Base-by-base conservation (phyloP, 64 coral and sea anemone genomes). In the Anthopleura sola region DNA sequence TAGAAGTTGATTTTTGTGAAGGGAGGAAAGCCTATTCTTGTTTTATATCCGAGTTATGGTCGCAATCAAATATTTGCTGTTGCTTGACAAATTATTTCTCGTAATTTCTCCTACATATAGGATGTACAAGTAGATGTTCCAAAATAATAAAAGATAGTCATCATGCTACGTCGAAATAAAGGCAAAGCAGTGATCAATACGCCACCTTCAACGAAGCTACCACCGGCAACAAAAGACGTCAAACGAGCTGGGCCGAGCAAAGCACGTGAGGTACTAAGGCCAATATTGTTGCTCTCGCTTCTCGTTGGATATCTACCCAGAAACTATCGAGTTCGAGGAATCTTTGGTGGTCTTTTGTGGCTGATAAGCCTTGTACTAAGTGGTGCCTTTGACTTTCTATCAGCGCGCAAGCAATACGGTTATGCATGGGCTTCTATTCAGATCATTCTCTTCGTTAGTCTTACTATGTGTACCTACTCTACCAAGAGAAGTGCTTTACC, bases 381-480 rank as follows among this genome's bases (percentile, higher is more conserved):
- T 80, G 37, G 37, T n/a, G 78, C 78, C 16, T 80, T 80, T 51
- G 36, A 80, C 37, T 47, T 80, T 31, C 36, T 80, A 26, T 80
- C 78, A 51, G 78, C 78, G 37, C 37, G 49, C 20, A 80, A 80
- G 37, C 20, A 19, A 7, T 80, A 80, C 32, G 78, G 26, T 3
- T 80, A 80, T 34, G 78, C 78, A 44, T 80, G 78, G 78, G 37
- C 49, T 19, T 48, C 78, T 8, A 80, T 80, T 80, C 78, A 80
- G 78, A 48, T 80, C 5, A 16, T 80, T 6, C 18, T 47, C 21
- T 80, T 80, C 11, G 29, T 51, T 9, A 29, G 36, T 20, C 78
- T 80, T 6, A 14, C 38, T 0, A 39, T 80, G 19, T 80, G 78
- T 51, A 80, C 78, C 19, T 80, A 80, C 26, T 80, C 37, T 80